Conservation (phyloP, 2,888 invertebrate species). For the Nyleta sp. region DNA sequence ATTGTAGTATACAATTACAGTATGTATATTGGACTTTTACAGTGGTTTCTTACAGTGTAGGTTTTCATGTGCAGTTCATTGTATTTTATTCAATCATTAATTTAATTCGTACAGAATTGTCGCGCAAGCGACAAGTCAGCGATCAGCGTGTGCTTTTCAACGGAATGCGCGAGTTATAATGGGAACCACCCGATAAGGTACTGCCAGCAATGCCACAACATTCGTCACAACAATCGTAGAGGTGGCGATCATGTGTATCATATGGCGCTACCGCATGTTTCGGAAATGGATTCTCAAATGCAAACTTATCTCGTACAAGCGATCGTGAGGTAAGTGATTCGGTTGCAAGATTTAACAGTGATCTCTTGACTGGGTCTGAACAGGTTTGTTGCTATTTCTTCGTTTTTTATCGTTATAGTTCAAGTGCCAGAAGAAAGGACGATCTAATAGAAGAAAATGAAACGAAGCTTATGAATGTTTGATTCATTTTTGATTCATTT, state of each 20-base stretch:
- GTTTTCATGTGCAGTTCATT: too few relatives aligned
- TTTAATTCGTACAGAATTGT: constrained; percentile 88
- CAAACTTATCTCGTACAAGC: constrained; percentile 97
- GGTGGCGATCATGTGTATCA: constrained; percentile 96
- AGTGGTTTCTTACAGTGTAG: too few relatives aligned
- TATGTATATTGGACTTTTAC: too few relatives aligned
- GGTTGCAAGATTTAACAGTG: constrained; percentile 18
- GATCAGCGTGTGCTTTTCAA: constrained; percentile 97
- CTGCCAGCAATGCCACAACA: constrained; percentile 94
- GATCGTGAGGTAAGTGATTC: constrained; percentile 89
- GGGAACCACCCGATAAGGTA: constrained; percentile 98
- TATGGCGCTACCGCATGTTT: constrained; percentile 92
- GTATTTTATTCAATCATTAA: constrained; percentile 9
- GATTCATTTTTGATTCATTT: too few relatives aligned
- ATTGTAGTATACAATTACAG: too few relatives aligned
- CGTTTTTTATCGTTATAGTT: too few relatives aligned
- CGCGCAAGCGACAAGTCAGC: constrained; percentile 95
- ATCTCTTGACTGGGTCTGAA: constrained; percentile 13
- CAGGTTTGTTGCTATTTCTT: constrained; percentile 44
- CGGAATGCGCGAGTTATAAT: constrained; percentile 98
- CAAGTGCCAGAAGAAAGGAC: too few relatives aligned
- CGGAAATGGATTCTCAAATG: constrained; percentile 95
- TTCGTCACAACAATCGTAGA: constrained; percentile 93
- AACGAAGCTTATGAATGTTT: too few relatives aligned
- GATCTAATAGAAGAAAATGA: too few relatives aligned